phyloP scores from a whole-genome alignment of 2,888 invertebrate species.

The Drosophila vallismaia region DNA sequence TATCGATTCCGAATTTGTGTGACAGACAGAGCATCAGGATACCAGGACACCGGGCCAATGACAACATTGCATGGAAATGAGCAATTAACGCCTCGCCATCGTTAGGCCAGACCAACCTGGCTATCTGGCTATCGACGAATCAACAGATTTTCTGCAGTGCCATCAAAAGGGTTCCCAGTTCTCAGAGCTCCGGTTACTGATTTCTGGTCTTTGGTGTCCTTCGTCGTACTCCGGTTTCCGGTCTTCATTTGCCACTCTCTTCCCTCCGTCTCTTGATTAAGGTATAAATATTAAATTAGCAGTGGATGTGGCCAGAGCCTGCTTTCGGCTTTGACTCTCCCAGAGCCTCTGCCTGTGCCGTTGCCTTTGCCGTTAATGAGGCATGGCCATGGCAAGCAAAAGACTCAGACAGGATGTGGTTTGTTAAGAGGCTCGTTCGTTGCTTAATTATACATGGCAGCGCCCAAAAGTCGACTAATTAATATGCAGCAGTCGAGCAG shows the following conservation, averaged over 20 bases:
- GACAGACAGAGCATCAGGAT: conserved; percentile 52
- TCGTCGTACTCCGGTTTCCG: background rate
- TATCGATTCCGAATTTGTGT: conserved; percentile 75
- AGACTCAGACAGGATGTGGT: conserved; percentile 60
- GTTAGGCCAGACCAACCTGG: conserved; percentile 40
- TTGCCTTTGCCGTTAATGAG: conserved; percentile 59
- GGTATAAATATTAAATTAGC: conserved; percentile 79
- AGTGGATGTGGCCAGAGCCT: conserved; percentile 14
- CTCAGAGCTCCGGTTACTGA: background rate
- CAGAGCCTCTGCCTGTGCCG: conserved; percentile 1
- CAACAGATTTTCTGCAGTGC: conserved; percentile 62
- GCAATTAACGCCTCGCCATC: conserved; percentile 74
- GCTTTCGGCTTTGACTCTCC: background rate
- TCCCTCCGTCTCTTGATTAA: conserved; percentile 64
- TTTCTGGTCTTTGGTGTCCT: background rate
- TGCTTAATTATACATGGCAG: conserved; percentile 78
- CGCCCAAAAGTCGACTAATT: conserved; percentile 78
- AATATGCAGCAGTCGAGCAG: conserved; percentile 65
- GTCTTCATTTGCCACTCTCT: background rate
- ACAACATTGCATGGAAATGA: conserved; percentile 70
- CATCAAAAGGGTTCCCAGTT: conserved; percentile 53
- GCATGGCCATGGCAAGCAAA: conserved; percentile 51
- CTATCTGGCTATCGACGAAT: conserved; percentile 44
- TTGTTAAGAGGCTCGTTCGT: conserved; percentile 52
- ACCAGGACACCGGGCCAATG: conserved; percentile 42